Base-by-base conservation (phyloP, 2,113 vertebrate genomes). In the Melanostigma gelatinosum region DNA sequence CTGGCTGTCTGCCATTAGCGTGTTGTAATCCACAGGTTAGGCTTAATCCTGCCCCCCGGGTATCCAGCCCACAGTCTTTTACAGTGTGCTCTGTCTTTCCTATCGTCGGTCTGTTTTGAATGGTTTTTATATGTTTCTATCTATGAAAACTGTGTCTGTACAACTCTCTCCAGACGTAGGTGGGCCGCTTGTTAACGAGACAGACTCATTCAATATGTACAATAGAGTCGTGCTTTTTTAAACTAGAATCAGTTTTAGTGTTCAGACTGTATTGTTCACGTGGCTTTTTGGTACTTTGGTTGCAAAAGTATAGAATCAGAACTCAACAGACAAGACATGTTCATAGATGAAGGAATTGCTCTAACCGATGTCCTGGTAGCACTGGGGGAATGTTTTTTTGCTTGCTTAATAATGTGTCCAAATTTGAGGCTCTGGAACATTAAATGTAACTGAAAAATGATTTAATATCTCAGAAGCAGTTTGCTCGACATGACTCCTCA, bases 51-150 rank as follows among this genome's bases (percentile, higher is more conserved):
- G 55, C 46, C 50, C 46, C 46, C 83, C 69, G 71, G 67, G 82
- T 86, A 87, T 91, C 72, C 80, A 86, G 55, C 79, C 83, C 82
- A 46, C 29, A 11, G 40, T 83, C 67, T 85, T 89, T 89, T 82
- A 79, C 78, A 79, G 80, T 85, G 75, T 89, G 83, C 80, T 91
- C 61, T 82, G 82, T 90, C 83, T 79, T 90, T 73, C 82, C 81
- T 83, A 61, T 84, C 82, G 77, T 84, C 71, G 8, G 80, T 86
- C 86, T 82, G 84, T 92, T 94, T 86, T 85, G 85, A 91, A 89
- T 89, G 78, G 77, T 90, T 94, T 94, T 94, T 92, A 79, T 93
- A 92, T 88, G 86, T 92, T 94, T 94, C 79, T 94, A 90, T 94
- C 92, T 91, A 93, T 85, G 82, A 82, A 84, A 82, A 83, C 67